Percentiles rank a stretch among this genome's conserved stretches.
These are phyloP conservation scores for Lucilia cuprina DNA, from an alignment of 1,140 invertebrate species.

Conservation along the genomic window DNA sequence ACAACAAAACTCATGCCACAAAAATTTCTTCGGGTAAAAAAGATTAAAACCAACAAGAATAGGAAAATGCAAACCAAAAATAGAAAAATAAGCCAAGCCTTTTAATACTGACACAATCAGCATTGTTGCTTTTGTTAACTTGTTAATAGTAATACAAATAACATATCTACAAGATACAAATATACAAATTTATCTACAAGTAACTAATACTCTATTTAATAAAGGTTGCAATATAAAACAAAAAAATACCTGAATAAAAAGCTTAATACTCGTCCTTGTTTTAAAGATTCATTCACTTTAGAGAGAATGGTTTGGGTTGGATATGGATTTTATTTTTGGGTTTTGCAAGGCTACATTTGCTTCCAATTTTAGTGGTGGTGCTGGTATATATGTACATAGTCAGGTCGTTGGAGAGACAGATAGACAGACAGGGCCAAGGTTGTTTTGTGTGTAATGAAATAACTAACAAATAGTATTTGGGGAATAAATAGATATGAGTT, in stretches of 20 bases:
- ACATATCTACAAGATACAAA: too few species aligned
- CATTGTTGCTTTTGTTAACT: too few species aligned
- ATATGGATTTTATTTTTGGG: neutral
- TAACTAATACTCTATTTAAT: too few species aligned
- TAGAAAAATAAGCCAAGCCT: neutral
- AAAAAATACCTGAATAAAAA: neutral
- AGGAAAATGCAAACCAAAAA: neutral
- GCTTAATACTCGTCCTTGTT: neutral
- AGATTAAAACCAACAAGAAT: neutral
- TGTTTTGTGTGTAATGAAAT: neutral
- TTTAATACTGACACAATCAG: neutral
- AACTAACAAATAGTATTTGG: neutral
- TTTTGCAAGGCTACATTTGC: neutral
- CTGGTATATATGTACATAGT: neutral
- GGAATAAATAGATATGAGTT: neutral
- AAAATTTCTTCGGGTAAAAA: neutral
- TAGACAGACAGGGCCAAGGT: neutral
- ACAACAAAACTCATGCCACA: slow-evolving; percentile 7
- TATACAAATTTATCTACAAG: too few species aligned
- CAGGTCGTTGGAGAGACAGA: neutral
- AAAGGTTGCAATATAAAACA: too few species aligned
- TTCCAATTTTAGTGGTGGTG: neutral
- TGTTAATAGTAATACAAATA: too few species aligned
- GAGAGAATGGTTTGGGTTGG: neutral
- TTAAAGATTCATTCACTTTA: neutral